Evolutionary conservation across 2,113 vertebrate genomes (phyloP).

Genomic region (Pionites leucogaster): DNA sequence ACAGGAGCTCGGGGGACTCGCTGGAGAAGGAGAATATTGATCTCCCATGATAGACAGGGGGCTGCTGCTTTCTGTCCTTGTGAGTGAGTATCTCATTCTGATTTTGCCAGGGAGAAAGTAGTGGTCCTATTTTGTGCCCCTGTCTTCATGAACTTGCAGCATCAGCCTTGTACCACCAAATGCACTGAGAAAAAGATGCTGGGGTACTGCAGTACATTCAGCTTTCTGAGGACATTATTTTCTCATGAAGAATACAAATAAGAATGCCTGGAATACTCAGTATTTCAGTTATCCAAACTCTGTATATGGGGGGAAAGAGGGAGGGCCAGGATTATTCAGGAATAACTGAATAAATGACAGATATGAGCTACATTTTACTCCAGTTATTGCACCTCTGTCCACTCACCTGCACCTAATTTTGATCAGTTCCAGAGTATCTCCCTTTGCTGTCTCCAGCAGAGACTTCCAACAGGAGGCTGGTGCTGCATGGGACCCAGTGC

Average conservation of each 20-base stretch:
- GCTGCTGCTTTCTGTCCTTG: background rate
- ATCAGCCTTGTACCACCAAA: background rate
- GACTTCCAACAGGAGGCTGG: background rate
- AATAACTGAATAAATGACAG: background rate
- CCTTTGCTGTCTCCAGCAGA: background rate
- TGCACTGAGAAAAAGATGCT: background rate
- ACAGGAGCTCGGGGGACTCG: background rate
- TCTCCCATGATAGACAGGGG: background rate
- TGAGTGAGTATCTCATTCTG: fast-evolving
- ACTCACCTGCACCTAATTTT: background rate
- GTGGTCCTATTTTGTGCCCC: background rate
- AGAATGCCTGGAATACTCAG: fast-evolving
- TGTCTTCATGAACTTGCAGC: fast-evolving
- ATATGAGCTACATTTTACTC: background rate
- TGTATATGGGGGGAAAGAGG: too few relatives aligned
- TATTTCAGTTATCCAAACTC: background rate
- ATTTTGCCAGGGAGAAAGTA: background rate
- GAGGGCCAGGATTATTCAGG: background rate
- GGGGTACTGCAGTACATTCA: too few relatives aligned
- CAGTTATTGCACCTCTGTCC: background rate
- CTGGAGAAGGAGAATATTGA: background rate
- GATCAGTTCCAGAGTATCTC: background rate
- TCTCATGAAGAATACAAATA: background rate
- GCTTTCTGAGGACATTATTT: background rate
- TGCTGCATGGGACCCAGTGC: fast-evolving